A percentile compares a stretch with the other conserved stretches of the same genome.
These are phyloP conservation scores for Telenomus remus DNA, from an alignment of 1,140 invertebrate species.

Conservation along the genomic window DNA sequence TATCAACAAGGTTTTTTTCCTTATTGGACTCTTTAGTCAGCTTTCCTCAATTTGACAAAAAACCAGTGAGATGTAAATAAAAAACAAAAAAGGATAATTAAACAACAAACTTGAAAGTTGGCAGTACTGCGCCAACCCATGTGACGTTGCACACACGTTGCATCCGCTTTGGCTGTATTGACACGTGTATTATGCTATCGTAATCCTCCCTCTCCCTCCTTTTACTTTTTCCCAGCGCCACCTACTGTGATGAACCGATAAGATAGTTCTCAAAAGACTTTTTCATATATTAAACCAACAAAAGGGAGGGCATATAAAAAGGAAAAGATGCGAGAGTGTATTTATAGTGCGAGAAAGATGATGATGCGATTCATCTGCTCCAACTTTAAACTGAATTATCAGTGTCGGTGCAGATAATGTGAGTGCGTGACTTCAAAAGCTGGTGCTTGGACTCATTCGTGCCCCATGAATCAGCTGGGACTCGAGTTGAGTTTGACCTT, in stretches of 20 bases:
- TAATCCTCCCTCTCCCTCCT: too few species aligned
- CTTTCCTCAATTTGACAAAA: too few species aligned
- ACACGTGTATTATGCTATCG: background rate
- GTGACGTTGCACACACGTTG: slow-evolving; percentile 2
- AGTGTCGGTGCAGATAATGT: slow-evolving; percentile 36
- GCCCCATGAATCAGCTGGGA: too few species aligned
- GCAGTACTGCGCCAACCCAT: background rate
- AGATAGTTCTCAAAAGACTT: too few species aligned
- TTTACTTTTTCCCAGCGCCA: background rate
- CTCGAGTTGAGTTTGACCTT: too few species aligned
- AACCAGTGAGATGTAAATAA: too few species aligned
- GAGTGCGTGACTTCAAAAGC: background rate
- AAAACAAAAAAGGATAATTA: too few species aligned
- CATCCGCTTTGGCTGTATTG: background rate
- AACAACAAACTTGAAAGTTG: background rate
- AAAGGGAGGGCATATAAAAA: too few species aligned
- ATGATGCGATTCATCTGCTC: slow-evolving; percentile 21
- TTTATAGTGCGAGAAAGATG: slow-evolving; percentile 34
- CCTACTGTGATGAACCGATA: background rate
- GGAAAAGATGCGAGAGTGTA: slow-evolving; percentile 35
- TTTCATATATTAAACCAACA: too few species aligned
- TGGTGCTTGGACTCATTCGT: too few species aligned
- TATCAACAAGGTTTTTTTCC: too few species aligned
- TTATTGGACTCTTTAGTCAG: too few species aligned
- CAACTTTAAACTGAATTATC: slow-evolving; percentile 32